Evolutionary conservation across 92 coral and sea anemone genomes (phyloP).

Genomic region (Actinostola sp.): DNA sequence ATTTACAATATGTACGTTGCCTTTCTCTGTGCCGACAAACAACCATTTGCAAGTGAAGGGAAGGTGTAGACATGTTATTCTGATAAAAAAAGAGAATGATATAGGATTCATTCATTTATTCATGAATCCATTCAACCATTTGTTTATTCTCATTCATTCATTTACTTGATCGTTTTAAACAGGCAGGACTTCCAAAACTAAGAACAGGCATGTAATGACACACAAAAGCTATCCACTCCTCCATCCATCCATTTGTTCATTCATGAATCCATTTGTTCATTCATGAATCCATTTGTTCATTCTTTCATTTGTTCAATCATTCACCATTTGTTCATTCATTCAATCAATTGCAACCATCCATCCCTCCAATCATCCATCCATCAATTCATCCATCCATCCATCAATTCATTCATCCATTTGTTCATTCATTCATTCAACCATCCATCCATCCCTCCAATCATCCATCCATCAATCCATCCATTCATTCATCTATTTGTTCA

Average conservation of each 20-base stretch:
- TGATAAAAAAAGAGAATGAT: constrained; percentile 16
- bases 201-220: no score
- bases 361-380: background rate
- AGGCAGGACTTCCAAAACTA: no score
- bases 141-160: no score
- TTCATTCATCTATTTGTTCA: background rate
- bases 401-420: background rate
- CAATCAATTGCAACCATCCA: background rate
- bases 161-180: no score
- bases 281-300: background rate
- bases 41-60: constrained; percentile 92
- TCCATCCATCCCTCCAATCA: background rate
- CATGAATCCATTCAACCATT: background rate
- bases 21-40: constrained; percentile 90
- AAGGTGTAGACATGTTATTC: constrained; percentile 82
- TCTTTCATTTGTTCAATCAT: background rate
- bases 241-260: background rate
- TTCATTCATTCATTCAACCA: background rate
- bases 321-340: background rate
- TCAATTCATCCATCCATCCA: background rate
- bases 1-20: constrained; percentile 92
- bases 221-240: no score
- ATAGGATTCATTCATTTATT: background rate
- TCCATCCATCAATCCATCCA: background rate
- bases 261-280: background rate